Evolutionary conservation across 2,113 vertebrate species (phyloP).

Genomic region (Vicugna pacos): DNA sequence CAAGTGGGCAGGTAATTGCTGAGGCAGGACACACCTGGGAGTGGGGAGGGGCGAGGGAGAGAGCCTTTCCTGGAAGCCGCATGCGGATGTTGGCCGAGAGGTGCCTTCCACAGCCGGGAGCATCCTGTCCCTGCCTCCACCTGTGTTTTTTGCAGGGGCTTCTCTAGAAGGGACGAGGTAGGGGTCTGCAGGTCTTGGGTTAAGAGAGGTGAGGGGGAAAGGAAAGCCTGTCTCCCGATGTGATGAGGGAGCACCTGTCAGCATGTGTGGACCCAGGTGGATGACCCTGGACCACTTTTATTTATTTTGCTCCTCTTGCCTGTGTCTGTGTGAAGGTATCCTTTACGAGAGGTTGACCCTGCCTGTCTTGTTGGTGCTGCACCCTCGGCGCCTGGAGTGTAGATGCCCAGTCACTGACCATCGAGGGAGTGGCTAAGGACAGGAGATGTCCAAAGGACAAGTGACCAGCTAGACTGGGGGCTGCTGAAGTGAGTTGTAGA

Average conservation of each 20-base stretch:
- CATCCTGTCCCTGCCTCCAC: rapidly evolving
- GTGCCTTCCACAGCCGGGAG: not conserved
- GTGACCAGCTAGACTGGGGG: not conserved
- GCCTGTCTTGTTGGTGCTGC: not conserved
- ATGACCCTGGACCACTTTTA: rapidly evolving
- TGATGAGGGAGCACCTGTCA: rapidly evolving
- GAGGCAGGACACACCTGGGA: not conserved
- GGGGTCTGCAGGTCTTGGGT: not conserved
- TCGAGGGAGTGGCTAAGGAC: not conserved
- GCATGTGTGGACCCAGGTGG: not conserved
- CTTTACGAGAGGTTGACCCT: not conserved
- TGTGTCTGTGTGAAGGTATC: rapidly evolving
- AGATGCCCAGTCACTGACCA: not conserved
- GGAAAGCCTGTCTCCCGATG: not conserved
- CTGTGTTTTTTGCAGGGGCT: not conserved
- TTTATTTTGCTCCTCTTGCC: not conserved
- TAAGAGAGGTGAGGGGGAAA: not conserved
- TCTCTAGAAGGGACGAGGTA: not conserved
- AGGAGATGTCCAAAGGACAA: not conserved
- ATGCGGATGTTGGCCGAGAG: not conserved
- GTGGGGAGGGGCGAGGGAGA: too few relatives aligned
- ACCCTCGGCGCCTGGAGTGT: rapidly evolving
- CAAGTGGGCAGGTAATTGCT: not conserved
- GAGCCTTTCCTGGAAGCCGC: not conserved
- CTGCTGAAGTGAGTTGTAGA: not conserved